Percentiles rank a stretch among this genome's conserved stretches.
Conservation (phyloP, 2,888 invertebrate genomes). For the Dryococelus australis region DNA sequence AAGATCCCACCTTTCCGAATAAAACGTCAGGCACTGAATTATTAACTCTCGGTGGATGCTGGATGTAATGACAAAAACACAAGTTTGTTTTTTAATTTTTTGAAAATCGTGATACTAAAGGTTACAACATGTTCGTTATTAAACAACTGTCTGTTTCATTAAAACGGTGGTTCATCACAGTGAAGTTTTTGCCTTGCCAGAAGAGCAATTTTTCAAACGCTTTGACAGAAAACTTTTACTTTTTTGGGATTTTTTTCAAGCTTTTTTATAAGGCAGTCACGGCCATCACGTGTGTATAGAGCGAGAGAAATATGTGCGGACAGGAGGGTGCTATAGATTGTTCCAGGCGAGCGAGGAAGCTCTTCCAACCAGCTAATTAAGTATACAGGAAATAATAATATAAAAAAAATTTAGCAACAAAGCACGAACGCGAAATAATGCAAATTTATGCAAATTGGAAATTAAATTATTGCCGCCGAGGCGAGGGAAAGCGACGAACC, state of each 20-base stretch:
- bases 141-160: background rate
- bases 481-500: background rate
- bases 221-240: background rate
- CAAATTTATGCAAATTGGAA: constrained; percentile 16
- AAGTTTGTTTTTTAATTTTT: background rate
- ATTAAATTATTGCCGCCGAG: constrained; percentile 4
- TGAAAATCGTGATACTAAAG: background rate
- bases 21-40: background rate
- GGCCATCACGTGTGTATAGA: background rate
- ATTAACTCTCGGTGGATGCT: background rate
- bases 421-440: constrained; percentile 8
- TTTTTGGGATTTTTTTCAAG: background rate
- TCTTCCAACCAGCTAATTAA: background rate
- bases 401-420: background rate
- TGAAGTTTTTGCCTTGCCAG: background rate
- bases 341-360: background rate
- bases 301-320: background rate
- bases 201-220: background rate
- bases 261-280: background rate
- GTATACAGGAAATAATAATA: background rate
- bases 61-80: background rate
- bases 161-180: background rate
- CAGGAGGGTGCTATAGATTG: background rate
- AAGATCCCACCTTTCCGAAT: background rate
- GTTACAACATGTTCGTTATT: background rate